Percentiles rank a stretch among this genome's conserved stretches.
Conservation (phyloP, 2,888 invertebrate species). For the Oeneis ivallda region DNA sequence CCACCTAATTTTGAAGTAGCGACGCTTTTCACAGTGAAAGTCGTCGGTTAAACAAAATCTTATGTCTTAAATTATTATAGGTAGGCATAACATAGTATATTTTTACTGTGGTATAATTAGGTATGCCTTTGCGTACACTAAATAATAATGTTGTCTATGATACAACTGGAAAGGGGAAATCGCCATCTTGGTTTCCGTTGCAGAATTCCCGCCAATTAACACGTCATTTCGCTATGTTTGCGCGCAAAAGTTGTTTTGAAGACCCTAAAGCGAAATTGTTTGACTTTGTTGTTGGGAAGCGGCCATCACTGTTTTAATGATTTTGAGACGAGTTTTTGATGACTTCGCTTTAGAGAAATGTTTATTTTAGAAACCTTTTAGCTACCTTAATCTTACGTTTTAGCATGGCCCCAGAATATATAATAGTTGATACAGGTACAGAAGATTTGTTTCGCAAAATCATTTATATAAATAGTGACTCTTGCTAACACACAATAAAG, state of each 20-base stretch:
- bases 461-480: too few species aligned
- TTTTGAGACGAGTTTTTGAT: slow-evolving; percentile 49
- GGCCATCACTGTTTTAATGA: slow-evolving; percentile 61
- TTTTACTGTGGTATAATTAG: too few species aligned
- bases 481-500: too few species aligned
- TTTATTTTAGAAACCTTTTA: slow-evolving; percentile 21
- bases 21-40: too few species aligned
- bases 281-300: slow-evolving; percentile 52
- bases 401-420: too few species aligned
- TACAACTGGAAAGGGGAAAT: slow-evolving; percentile 47
- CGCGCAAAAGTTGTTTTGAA: slow-evolving; percentile 67
- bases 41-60: too few species aligned
- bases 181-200: slow-evolving; percentile 52
- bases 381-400: not conserved
- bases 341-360: slow-evolving; percentile 31
- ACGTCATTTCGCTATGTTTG: slow-evolving; percentile 54
- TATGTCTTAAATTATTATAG: not conserved
- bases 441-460: too few species aligned
- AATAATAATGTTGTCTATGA: slow-evolving; percentile 52
- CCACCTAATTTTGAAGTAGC: too few species aligned
- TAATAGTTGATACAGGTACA: too few species aligned
- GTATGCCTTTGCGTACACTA: not conserved
- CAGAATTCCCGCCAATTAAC: slow-evolving; percentile 73
- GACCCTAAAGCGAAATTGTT: slow-evolving; percentile 57
- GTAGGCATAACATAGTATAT: not conserved